Conservation (phyloP, 2,797 vertebrate genomes). For the Lophius americanus region DNA sequence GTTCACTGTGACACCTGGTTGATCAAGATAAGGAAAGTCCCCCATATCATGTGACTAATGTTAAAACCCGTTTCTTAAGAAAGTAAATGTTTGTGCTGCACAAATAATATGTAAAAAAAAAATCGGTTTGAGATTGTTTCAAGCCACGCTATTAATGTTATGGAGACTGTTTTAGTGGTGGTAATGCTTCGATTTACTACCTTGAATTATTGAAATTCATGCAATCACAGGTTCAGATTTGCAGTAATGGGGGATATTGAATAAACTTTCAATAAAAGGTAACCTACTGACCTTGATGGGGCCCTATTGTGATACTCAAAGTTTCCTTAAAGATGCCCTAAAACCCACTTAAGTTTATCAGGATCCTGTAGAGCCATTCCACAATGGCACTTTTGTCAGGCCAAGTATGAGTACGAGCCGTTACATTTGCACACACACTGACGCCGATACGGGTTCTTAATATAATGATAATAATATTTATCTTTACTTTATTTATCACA, state of each 20-base stretch:
- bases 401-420: no score
- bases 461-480: no score
- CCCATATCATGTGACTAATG: background rate
- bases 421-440: background rate
- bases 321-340: no score
- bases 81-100: no score
- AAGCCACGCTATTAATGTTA: background rate
- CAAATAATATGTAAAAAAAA: no score
- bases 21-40: slow-evolving; percentile 1
- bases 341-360: background rate
- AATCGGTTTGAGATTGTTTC: background rate
- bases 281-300: background rate
- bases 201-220: background rate
- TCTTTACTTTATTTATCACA: no score
- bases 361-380: background rate
- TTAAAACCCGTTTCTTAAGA: no score
- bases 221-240: background rate
- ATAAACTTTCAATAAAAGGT: background rate
- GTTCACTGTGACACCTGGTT: slow-evolving; percentile 1
- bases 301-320: no score
- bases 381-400: no score
- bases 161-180: background rate
- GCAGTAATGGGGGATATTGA: background rate
- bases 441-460: background rate
- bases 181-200: background rate